Evolutionary conservation across 2,797 vertebrate genomes (phyloP), one percentile per base, ranked within the genome.

Genomic region (Agapornis canus): DNA sequence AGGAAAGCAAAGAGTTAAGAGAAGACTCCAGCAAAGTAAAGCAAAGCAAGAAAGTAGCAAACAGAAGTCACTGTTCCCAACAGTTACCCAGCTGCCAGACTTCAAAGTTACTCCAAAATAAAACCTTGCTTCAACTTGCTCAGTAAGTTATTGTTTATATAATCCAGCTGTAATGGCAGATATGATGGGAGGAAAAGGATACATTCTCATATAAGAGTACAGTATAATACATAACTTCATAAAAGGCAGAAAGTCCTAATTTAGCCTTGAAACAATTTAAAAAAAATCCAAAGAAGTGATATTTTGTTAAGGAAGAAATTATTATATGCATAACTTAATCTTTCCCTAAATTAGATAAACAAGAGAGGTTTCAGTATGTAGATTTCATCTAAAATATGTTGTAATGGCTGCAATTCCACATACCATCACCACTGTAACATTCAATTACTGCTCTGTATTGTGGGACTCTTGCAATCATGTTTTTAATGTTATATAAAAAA

Each of bases 21-120:
- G n/a, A 90, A 81, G 23, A 68, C 27, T 51, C 45, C 29, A 83
- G 37, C 18, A 49, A 80, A 51, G 56, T 43, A 19, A 80, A 85
- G 37, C 65, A 91, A 84, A 85, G 52, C 47, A 82, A 82, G 42
- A 45, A 54, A 72, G 49, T 14, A 90, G 20, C 51, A 68, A 94
- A 83, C 17, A 78, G 40, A 78, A 91, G 71, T 70, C 56, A 70
- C n/a, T 81, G 48, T n/a, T 90, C 32, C 31, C 10, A 73, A 54
- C 2, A 66, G 47, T 57, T 49, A 82, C 10, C 23, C 49, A 87
- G 51, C 39, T 37, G 32, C 11, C 26, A 63, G 22, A 54, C 79
- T 80, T 90, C 32, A 35, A 82, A 87, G 59, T 77, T 73, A 40
- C 9, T 59, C 49, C 68, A 91, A 89, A 72, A 69, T 21, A 84